Evolutionary conservation across 2,113 vertebrate genomes (phyloP), one percentile per base, ranked within the genome.

Genomic region (Peromyscus leucopus): DNA sequence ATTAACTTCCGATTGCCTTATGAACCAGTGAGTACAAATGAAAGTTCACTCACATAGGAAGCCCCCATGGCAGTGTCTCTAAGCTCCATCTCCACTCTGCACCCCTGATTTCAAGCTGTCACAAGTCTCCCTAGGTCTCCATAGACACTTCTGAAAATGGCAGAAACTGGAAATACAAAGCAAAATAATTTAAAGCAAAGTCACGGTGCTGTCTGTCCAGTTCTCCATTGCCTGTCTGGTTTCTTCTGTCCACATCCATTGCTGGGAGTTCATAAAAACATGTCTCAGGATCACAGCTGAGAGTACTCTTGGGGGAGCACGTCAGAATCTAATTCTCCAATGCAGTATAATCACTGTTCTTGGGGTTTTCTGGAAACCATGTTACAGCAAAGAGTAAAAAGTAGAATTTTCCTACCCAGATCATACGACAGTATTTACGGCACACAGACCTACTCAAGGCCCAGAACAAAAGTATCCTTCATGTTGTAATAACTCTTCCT

Each of bases 81-180:
- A 48, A 83, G 42, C 19, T 71, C 12, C n/a, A 10, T 36, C 39
- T 75, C 26, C 61, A 33, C 5, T 89, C 12, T 4, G 65, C 2
- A 69, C 46, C 22, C 22, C 1, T 13, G n/a, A 89, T 28, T 88
- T 86, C 48, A 48, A 36, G 17, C 78, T 89, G 1, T 59, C 76
- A 19, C 8, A 55, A 55, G 57, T 28, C 28, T 82, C n/a, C 51
- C 12, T 6, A 85, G 3, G 55, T 90, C 57, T 85, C 90, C 21
- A 36, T 24, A 59, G 26, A 72, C 6, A 39, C 59, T 95, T 95
- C 78, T 95, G 15, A 26, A 95, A 92, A 51, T 80, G 33, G 55
- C 6, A 78, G 31, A 46, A 91, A 90, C 74, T 46, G 11, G 39
- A 31, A 92, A 48, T 82, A 26, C 36, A 69, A 89, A 63, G 39